A percentile compares a stretch with the other conserved stretches of the same genome.
phyloP scores from a whole-genome alignment of 2,113 vertebrate species.

The Xiphias gladius region DNA sequence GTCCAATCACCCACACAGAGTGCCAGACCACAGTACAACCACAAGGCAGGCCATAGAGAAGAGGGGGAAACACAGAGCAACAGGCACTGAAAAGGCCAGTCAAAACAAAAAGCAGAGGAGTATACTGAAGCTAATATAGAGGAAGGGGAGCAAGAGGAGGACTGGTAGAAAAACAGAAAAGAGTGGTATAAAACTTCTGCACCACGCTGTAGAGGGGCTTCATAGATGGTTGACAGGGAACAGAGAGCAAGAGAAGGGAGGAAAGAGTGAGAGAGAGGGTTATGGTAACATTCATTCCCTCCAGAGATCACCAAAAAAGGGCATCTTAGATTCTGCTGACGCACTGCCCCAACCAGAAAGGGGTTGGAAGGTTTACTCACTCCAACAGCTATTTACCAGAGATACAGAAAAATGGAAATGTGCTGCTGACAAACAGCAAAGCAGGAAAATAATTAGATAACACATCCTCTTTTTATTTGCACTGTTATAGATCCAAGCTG shows the following conservation, averaged over 20 bases:
- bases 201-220: constrained; percentile 14
- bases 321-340: constrained; percentile 78
- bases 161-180: not conserved
- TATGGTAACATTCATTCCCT: constrained; percentile 75
- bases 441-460: constrained; percentile 52
- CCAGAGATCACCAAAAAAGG: constrained; percentile 83
- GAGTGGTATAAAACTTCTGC: constrained; percentile 12
- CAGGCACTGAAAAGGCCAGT: constrained; percentile 55
- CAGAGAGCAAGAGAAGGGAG: constrained; percentile 15
- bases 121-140: constrained; percentile 44
- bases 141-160: not conserved
- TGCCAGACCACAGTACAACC: constrained; percentile 72
- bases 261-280: constrained; percentile 49
- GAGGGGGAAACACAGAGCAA: constrained; percentile 19
- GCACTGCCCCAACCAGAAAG: constrained; percentile 59
- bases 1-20: constrained; percentile 71
- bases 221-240: constrained; percentile 47
- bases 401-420: constrained; percentile 43
- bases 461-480: constrained; percentile 33
- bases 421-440: constrained; percentile 39
- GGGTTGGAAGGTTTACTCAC: constrained; percentile 52
- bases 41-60: constrained; percentile 44
- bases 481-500: not conserved
- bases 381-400: constrained; percentile 50
- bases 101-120: constrained; percentile 56